A percentile compares a stretch with the other conserved stretches of the same genome.
Evolutionary conservation across 2,888 invertebrate genomes (phyloP).

Genomic region (Biston stratarius): DNA sequence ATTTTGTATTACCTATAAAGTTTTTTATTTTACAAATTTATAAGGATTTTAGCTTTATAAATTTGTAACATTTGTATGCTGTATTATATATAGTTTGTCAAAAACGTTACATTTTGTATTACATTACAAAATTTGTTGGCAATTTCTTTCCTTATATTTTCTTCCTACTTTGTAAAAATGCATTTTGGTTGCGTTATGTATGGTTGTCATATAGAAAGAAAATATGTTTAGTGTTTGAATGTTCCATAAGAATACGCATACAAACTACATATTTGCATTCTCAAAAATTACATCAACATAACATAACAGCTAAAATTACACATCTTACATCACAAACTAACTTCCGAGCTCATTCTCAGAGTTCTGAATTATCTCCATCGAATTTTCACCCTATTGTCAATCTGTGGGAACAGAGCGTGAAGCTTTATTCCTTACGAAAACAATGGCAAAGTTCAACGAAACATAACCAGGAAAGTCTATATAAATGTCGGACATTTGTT

Average conservation of each 20-base stretch:
- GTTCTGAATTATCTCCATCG: slow-evolving; percentile 75
- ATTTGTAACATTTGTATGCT: too few species aligned
- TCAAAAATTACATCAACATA: slow-evolving; percentile 12
- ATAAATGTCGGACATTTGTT: slow-evolving; percentile 72
- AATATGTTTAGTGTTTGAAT: neutral
- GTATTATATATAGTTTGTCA: too few species aligned
- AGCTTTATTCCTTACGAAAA: slow-evolving; percentile 61
- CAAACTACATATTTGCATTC: slow-evolving; percentile 10
- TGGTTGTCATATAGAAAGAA: too few species aligned
- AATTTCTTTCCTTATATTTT: too few species aligned
- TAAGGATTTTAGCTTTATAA: too few species aligned
- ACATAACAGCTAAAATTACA: slow-evolving; percentile 46
- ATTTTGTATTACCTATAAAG: too few species aligned
- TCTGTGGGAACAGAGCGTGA: slow-evolving; percentile 79
- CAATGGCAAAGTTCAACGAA: slow-evolving; percentile 85
- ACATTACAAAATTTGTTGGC: too few species aligned
- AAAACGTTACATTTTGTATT: too few species aligned
- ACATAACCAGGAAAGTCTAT: slow-evolving; percentile 84
- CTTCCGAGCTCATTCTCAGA: slow-evolving; percentile 71
- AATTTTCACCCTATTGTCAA: slow-evolving; percentile 85
- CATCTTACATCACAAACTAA: slow-evolving; percentile 67
- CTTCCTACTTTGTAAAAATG: too few species aligned
- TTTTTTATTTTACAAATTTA: too few species aligned
- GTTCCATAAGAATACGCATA: slow-evolving; percentile 1
- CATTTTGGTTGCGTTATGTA: too few species aligned